phyloP scores from a whole-genome alignment of 2,797 vertebrate genomes.

The Sphenodon punctatus region DNA sequence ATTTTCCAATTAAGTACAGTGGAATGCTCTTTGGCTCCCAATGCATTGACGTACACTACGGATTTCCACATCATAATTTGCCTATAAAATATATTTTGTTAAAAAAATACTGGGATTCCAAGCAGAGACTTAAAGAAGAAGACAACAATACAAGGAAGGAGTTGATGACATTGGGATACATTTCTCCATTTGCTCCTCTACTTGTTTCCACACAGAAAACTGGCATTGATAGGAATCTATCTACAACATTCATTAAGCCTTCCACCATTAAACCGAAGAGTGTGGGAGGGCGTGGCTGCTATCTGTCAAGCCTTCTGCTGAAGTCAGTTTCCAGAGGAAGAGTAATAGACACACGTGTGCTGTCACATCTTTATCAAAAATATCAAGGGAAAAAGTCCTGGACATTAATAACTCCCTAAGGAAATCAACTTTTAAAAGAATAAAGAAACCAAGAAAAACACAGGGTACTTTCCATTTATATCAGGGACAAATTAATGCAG shows the following conservation, averaged over 20 bases:
- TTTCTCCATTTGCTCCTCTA: neutral
- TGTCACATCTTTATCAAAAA: slow-evolving; percentile 61
- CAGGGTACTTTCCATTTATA: neutral
- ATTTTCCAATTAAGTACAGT: accelerated
- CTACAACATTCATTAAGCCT: slow-evolving; percentile 37
- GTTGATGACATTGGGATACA: neutral
- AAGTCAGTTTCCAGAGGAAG: slow-evolving; percentile 49
- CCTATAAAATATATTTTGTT: accelerated
- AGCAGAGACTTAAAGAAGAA: neutral
- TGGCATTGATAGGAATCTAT: too few species aligned
- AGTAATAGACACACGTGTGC: slow-evolving; percentile 55
- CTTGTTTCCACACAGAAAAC: neutral
- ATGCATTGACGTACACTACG: neutral
- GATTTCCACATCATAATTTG: neutral
- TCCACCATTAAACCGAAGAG: slow-evolving; percentile 9
- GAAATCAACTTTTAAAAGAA: slow-evolving; percentile 50
- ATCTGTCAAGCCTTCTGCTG: slow-evolving; percentile 53
- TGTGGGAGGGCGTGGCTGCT: slow-evolving; percentile 48
- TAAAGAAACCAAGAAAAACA: neutral
- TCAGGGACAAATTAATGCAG: neutral
- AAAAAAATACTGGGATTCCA: neutral
- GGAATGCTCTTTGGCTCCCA: neutral
- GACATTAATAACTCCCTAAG: slow-evolving; percentile 50
- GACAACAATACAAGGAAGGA: neutral
- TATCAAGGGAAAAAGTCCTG: slow-evolving; percentile 41